A percentile compares a stretch with the other conserved stretches of the same genome.
phyloP scores from a whole-genome alignment of 2,888 invertebrate species.

The Melipona beecheii region DNA sequence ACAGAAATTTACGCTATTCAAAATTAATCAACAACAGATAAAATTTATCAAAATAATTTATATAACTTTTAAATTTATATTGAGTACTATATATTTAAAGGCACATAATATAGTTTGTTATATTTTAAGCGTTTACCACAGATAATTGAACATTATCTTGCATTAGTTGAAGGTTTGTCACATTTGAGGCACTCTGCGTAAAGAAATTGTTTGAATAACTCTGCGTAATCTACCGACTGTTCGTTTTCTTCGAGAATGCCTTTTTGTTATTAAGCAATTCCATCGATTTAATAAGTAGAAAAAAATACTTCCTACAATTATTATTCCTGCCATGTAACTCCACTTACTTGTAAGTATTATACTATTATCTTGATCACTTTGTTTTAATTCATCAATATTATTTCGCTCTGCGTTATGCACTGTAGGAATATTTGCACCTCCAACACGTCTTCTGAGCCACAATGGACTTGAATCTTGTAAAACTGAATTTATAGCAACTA shows the following conservation, averaged over 20 bases:
- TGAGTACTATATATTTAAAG: conserved; percentile 54
- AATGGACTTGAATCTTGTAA: conserved; percentile 76
- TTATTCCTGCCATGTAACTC: conserved; percentile 72
- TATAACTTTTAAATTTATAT: conserved; percentile 40
- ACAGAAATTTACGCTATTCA: conserved; percentile 32
- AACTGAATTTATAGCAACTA: conserved; percentile 77
- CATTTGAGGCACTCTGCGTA: conserved; percentile 81
- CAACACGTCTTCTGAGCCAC: conserved; percentile 77
- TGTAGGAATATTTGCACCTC: conserved; percentile 65
- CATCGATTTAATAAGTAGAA: conserved; percentile 77
- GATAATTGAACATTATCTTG: conserved; percentile 50
- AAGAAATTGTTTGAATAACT: conserved; percentile 81
- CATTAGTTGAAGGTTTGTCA: conserved; percentile 60
- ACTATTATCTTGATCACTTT: conserved; percentile 55
- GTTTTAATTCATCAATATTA: conserved; percentile 52
- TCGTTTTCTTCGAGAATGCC: conserved; percentile 80
- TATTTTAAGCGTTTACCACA: conserved; percentile 46
- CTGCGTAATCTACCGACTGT: conserved; percentile 79
- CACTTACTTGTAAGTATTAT: conserved; percentile 67
- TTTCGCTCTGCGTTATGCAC: conserved; percentile 62
- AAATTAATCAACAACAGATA: conserved; percentile 21
- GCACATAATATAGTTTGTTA: conserved; percentile 60
- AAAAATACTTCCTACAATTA: conserved; percentile 71
- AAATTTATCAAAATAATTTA: conserved; percentile 60
- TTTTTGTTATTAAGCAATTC: conserved; percentile 75